Evolutionary conservation across 2,113 vertebrate species (phyloP), one percentile per base, ranked within the genome.

Genomic region (Empidonax traillii): DNA sequence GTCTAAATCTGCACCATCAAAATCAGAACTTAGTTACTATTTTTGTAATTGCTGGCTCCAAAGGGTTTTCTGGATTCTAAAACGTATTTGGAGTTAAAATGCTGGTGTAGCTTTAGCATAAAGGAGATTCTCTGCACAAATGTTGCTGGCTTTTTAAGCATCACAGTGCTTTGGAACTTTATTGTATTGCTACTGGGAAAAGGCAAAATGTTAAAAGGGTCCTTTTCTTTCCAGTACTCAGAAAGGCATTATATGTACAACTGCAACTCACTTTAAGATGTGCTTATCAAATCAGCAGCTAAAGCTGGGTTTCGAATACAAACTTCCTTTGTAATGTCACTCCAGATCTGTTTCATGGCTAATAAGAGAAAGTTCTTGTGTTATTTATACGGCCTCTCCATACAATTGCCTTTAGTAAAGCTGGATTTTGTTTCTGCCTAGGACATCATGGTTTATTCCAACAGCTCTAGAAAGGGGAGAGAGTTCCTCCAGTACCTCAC

Each of bases 391-490:
- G 0, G n/a, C 41, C 16, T 90, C 46, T 55, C 63, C 0, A 0
- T 10, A 53, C 33, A 33, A 5, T 8, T 66, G 27, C 28, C 14
- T 83, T 51, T 33, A 63, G 22, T 93, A 71, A 95, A 73, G 37
- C 30, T 87, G 78, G 41, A 31, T 72, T 68, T 81, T 95, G 35
- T 95, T 80, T 93, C 68, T 92, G 90, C 94, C 55, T 91, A 99
- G 99, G 98, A 98, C 95, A 98, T 99, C 95, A 97, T 98, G 91
- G 98, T 96, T 96, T 99, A 98, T 53, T 99, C 99, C 53, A 98
- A 97, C 94, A 94, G 75, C 87, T 99, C 98, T 0, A 87, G 79
- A 63, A 97, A 92, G 11, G 99, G 99, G 44, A 98, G 46, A 65
- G 96, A 94, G 2, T 99, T 99, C 74, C 72, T 99, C 77, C 96